Evolutionary conservation across 2,888 invertebrate species (phyloP), one percentile per base, ranked within the genome.

Genomic region (Kuschelorhynchus macadamiae): DNA sequence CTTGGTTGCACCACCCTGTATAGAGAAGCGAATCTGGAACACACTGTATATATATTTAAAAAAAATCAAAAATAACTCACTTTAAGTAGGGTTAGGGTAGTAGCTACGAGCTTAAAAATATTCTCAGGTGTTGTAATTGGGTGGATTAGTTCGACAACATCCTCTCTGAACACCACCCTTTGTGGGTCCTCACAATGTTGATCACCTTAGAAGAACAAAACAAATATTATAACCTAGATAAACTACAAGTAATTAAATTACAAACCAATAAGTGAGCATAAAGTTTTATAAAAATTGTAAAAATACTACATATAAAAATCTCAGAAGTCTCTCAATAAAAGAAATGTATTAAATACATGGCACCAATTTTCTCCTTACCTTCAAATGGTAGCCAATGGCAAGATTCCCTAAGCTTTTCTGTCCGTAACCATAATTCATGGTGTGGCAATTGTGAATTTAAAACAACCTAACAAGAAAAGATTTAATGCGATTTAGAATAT

Each of bases 381-480:
- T 16, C 32, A 16, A 82, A 85, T 1, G 91, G 89, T 33, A 91
- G 85, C 88, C 91, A 93, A 82, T 91, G 90, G 75, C 88, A 89
- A 14, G 88, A 87, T 76, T 90, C 91, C n/a, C 93, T 87, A 59
- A 92, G 83, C 9, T 89, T 89, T 83, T 93, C 93, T 66, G 91
- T 88, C 68, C 93, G 87, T 73, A 90, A 84, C 94, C 93, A 94
- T 71, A 93, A 85, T 73, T 90, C 89, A 78, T 89, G 87, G 78
- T 90, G 84, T 20, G 93, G 93, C 78, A 94, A 83, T 52, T 90
- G 89, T 52, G 83, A 84, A 33, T 83, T 85, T 55, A 90, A 79
- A 49, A 90, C 86, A 1, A 88, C 81, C 76, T 62, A n/a, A n/a
- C n/a, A n/a, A n/a, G n/a, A n/a, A n/a, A n/a, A n/a, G n/a, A n/a